These are phyloP conservation scores for Psilanteris sp. DNA, from an alignment of 1,140 invertebrate genomes.

Conservation along the genomic window DNA sequence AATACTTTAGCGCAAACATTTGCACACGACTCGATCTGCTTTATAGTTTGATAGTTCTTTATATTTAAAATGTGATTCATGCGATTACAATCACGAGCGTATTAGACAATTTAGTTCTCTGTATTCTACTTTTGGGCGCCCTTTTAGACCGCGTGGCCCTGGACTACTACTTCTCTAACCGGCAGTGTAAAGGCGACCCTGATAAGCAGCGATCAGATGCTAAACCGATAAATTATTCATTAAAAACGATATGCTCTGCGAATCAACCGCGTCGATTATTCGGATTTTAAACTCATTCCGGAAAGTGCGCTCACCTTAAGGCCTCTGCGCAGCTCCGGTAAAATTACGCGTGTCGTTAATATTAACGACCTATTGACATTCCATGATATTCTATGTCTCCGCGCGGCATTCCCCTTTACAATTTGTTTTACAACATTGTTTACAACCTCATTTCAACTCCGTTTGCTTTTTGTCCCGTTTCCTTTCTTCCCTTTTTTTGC, in stretches of 20 bases:
- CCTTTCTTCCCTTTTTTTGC: no score
- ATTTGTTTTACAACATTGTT: no score
- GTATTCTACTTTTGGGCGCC: conserved; percentile 42
- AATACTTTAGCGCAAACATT: no score
- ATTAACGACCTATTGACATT: conserved; percentile 5
- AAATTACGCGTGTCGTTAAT: conserved; percentile 5
- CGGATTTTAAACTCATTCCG: conserved; percentile 43
- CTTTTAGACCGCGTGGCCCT: conserved; percentile 31
- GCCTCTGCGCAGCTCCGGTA: background rate
- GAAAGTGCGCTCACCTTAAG: conserved; percentile 33
- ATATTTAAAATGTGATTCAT: background rate
- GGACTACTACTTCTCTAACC: conserved; percentile 24
- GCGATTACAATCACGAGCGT: background rate
- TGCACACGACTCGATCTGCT: no score
- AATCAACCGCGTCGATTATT: conserved; percentile 22
- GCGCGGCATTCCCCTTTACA: no score
- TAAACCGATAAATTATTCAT: conserved; percentile 45
- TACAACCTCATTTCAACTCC: no score
- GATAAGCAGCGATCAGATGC: conserved; percentile 23
- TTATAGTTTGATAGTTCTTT: no score
- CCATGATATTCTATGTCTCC: no score
- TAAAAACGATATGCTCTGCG: conserved; percentile 8
- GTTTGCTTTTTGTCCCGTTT: background rate
- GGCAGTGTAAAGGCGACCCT: conserved; percentile 49
- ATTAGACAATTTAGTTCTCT: background rate